Percentiles rank a stretch among this genome's conserved stretches.
These are phyloP conservation scores for Beris morrisii DNA, from an alignment of 2,888 invertebrate genomes.

Conservation along the genomic window DNA sequence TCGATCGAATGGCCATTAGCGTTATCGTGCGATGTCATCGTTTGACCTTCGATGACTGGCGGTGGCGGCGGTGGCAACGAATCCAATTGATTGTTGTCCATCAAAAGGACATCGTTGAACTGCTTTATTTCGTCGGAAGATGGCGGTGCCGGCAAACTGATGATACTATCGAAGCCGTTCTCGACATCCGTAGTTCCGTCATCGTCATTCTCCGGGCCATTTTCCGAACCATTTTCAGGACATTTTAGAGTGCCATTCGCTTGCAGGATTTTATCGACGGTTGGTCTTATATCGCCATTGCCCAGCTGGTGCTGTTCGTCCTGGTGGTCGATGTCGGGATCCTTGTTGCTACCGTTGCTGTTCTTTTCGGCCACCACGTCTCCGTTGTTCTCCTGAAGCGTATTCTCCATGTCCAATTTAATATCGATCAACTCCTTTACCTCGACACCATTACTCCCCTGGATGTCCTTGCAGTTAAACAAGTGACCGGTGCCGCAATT, in stretches of 20 bases:
- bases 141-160: constrained; percentile 55
- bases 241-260: constrained; percentile 1
- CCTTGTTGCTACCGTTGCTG: constrained; percentile 51
- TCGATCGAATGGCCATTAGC: constrained; percentile 35
- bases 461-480: constrained; percentile 34
- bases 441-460: constrained; percentile 23
- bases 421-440: constrained; percentile 50
- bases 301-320: constrained; percentile 59
- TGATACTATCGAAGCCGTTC: constrained; percentile 53
- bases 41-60: constrained; percentile 17
- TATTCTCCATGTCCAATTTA: constrained; percentile 48
- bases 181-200: constrained; percentile 39
- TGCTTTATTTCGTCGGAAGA: constrained; percentile 54
- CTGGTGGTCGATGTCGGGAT: constrained; percentile 57
- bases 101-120: constrained; percentile 49
- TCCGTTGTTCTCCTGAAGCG: constrained; percentile 59
- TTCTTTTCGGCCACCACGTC: constrained; percentile 57
- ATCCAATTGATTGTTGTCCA: constrained; percentile 52
- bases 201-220: constrained; percentile 12
- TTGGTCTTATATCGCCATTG: constrained; percentile 47
- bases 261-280: constrained; percentile 27
- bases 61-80: constrained; percentile 55
- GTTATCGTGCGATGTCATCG: constrained; percentile 3
- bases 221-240: constrained; percentile 14
- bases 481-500: neutral